Evolutionary conservation across 92 coral and sea anemone species (phyloP).

Genomic region (Montipora capitata): DNA sequence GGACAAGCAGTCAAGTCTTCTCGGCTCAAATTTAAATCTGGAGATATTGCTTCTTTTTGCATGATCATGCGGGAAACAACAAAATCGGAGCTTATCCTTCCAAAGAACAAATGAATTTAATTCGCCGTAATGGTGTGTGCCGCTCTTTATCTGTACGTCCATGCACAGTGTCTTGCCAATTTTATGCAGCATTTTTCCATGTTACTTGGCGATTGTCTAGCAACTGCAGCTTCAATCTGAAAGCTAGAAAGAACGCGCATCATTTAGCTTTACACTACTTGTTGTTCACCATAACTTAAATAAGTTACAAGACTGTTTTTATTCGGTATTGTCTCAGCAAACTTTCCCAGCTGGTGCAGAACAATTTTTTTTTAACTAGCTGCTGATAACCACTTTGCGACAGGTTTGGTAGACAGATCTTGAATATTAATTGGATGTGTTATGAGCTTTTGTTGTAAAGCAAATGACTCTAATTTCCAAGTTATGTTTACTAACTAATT

Average conservation of each 20-base stretch:
- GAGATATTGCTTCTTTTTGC: conserved; percentile 2
- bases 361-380: not conserved
- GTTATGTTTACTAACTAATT: conserved; percentile 48
- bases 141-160: not conserved
- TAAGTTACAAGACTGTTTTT: not conserved
- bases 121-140: not conserved
- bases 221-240: not conserved
- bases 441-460: conserved; percentile 25
- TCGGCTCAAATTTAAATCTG: not conserved
- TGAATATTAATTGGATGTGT: not conserved
- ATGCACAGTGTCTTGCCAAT: not conserved
- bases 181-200: conserved; percentile 36
- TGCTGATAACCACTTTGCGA: not conserved
- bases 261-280: too few species aligned
- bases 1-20: conserved; percentile 6
- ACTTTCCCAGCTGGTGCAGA: too few species aligned
- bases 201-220: conserved; percentile 20
- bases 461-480: conserved; percentile 12
- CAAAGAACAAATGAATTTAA: conserved; percentile 5
- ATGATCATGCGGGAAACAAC: not conserved
- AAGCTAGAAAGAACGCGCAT: too few species aligned
- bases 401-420: not conserved
- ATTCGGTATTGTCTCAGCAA: too few species aligned
- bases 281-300: too few species aligned
- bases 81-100: not conserved